Evolutionary conservation across 2,888 invertebrate genomes (phyloP), one percentile per base, ranked within the genome.

Genomic region (Ichneumoninae sp.): DNA sequence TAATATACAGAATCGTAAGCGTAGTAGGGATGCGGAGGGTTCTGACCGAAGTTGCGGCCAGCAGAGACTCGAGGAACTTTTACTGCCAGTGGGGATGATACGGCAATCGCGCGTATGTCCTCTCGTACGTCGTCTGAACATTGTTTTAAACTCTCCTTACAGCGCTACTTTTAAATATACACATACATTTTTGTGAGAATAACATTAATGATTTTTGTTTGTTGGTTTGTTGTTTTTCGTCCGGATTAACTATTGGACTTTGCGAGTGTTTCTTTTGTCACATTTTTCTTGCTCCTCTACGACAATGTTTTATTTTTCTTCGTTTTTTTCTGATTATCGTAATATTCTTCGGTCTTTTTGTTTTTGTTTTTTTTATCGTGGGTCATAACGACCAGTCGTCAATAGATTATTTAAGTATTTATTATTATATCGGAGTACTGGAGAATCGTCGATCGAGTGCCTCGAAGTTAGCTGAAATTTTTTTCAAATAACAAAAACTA

Each of bases 1-100:
- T 80, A 80, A 80, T 84, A 84, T 80, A 80, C 77, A 77, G 77
- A 68, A 72, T 72, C 52, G 71, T 57, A 13, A 75, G 3, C 36
- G 62, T 36, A 50, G 62, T 22, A 47, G 7, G 33, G 65, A 65
- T 65, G 50, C 22, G 22, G 16, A 47, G 10, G 19, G 4, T 65
- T 50, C 33, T 22, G n/a, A 50, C 65, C 26, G 13, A 62, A 30
- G 13, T 62, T 62, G 33, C 30, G 60, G 16, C 30, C 26, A 30
- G 30, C 60, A 26, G 60, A 60, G 22, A 30, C 13, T 13, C 30
- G 16, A 30, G 1, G n/a, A 30, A n/a, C 6, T 30, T 30, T 30
- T 16, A 16, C 16, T 33, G 33, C 33, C 16, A 30, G 26, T 62
- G 6, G 30, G 1, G 16, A 33, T 62, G 6, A 62, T n/a, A 26